A percentile compares a stretch with the other conserved stretches of the same genome.
These are phyloP conservation scores for Forbesichthys papilliferus DNA, from an alignment of 2,113 vertebrate species.

Conservation along the genomic window DNA sequence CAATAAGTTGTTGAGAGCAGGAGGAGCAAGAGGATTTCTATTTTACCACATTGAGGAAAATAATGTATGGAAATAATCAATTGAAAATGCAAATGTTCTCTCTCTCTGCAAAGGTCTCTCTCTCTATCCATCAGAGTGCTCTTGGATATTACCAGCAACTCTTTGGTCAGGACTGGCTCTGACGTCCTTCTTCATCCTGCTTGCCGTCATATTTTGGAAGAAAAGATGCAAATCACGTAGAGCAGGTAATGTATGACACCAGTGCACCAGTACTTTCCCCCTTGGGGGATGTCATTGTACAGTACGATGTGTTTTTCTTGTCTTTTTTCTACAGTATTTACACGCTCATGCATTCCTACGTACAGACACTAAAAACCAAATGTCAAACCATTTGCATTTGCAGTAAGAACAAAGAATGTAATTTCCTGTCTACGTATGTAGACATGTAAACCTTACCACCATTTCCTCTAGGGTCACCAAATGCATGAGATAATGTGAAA, in stretches of 20 bases:
- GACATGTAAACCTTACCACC: slow-evolving; percentile 13
- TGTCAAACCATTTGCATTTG: slow-evolving; percentile 19
- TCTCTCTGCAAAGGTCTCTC: neutral
- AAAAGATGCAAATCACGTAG: slow-evolving; percentile 33
- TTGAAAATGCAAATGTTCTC: neutral
- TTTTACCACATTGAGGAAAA: too few relatives aligned
- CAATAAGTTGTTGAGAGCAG: too few relatives aligned
- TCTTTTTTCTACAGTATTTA: too few relatives aligned
- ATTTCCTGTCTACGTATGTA: slow-evolving; percentile 10
- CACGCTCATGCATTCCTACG: neutral
- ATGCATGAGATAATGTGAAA: neutral
- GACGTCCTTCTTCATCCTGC: slow-evolving; percentile 40
- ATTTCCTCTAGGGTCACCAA: slow-evolving; percentile 26
- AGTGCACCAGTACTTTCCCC: neutral
- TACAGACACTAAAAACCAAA: slow-evolving; percentile 3
- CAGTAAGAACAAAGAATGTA: slow-evolving; percentile 34
- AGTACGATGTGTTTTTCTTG: too few relatives aligned
- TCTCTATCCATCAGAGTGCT: slow-evolving; percentile 46
- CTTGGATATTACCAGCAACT: slow-evolving; percentile 62
- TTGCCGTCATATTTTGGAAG: slow-evolving; percentile 52
- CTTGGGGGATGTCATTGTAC: neutral
- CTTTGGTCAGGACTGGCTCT: slow-evolving; percentile 69
- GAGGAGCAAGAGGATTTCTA: too few relatives aligned
- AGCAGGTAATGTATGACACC: slow-evolving; percentile 36
- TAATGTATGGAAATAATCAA: too few relatives aligned